Evolutionary conservation across 2,888 invertebrate genomes (phyloP), one percentile per base, ranked within the genome.

Genomic region (Dasypolia templi): DNA sequence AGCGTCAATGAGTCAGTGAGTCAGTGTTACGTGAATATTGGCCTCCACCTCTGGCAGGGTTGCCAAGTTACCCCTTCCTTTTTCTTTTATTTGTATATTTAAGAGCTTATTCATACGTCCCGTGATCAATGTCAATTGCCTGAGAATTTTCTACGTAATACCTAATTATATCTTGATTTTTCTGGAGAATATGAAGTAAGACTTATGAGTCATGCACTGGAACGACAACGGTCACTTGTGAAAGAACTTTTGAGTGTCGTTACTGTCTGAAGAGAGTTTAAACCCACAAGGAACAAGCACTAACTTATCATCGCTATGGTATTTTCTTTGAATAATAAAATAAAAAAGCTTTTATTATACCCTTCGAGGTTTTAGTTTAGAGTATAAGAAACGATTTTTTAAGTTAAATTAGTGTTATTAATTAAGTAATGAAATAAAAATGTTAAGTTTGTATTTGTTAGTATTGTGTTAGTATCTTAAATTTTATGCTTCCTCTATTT

Each of bases 1-100:
- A 70, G 77, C 42, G 73, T 67, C 75, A 72, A 77, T 76, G 84
- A 82, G 83, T 77, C 76, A 83, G 55, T 82, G 82, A 86, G 85
- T 84, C 86, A 85, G 76, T 86, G 72, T 82, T 62, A 78, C 82
- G 73, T 32, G 76, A 79, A 79, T 83, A 75, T 82, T 63, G 82
- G 42, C 82, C 76, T 82, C 74, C 76, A 77, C 44, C 78, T 71
- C 51, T 49, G 3, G 0, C 66, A 86, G 83, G 86, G 86, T 58
- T 83, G 59, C 12, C 73, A 22, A 71, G 39, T 39, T 39, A 39
- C 39, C 39, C 39, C 29, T 72, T 72, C 51, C 62, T 46, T 46
- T 62, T 46, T 62, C 5, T 46, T 62, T 53, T 19, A 35, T 3
- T 66, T 39, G 1, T 35, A 59, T 26, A 35, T 44, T 68, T 56